phyloP scores from a whole-genome alignment of 2,888 invertebrate species.

The Cheiracanthium punctorium region DNA sequence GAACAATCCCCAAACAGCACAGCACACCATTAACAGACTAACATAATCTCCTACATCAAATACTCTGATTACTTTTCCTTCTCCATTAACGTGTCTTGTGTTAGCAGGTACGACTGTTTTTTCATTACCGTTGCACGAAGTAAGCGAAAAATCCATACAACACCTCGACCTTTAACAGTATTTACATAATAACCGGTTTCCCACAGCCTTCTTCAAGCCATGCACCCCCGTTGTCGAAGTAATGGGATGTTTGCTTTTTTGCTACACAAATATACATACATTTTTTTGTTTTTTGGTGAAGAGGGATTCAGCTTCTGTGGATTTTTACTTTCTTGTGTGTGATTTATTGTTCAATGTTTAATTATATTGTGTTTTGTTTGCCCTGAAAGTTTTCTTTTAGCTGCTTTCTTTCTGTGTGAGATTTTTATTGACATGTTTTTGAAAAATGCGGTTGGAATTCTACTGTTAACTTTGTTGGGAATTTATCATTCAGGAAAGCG shows the following conservation, averaged over 20 bases:
- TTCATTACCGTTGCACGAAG: slow-evolving; percentile 45
- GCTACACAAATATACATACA: no score
- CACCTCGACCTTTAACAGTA: slow-evolving; percentile 66
- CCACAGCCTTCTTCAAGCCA: slow-evolving; percentile 9
- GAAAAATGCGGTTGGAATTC: background rate
- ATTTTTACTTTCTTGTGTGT: background rate
- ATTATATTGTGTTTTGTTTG: background rate
- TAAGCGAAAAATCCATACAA: slow-evolving; percentile 60
- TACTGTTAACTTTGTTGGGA: background rate
- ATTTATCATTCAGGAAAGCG: no score
- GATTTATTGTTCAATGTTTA: slow-evolving; percentile 11
- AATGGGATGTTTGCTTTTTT: slow-evolving; percentile 59
- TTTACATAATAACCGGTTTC: slow-evolving; percentile 67
- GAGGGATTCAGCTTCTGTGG: background rate
- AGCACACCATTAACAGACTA: background rate
- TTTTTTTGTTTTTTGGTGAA: background rate
- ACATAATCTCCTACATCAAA: background rate
- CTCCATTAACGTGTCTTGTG: slow-evolving; percentile 39
- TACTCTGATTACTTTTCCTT: background rate
- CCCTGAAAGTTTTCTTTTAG: background rate
- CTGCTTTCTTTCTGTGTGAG: background rate
- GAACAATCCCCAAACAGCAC: no score
- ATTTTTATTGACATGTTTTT: no score
- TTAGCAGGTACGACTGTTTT: slow-evolving; percentile 27
- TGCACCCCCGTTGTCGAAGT: slow-evolving; percentile 20